Percentiles rank a stretch among this genome's conserved stretches.
Evolutionary conservation across 2,888 invertebrate genomes (phyloP).

Genomic region (Oithona nana): DNA sequence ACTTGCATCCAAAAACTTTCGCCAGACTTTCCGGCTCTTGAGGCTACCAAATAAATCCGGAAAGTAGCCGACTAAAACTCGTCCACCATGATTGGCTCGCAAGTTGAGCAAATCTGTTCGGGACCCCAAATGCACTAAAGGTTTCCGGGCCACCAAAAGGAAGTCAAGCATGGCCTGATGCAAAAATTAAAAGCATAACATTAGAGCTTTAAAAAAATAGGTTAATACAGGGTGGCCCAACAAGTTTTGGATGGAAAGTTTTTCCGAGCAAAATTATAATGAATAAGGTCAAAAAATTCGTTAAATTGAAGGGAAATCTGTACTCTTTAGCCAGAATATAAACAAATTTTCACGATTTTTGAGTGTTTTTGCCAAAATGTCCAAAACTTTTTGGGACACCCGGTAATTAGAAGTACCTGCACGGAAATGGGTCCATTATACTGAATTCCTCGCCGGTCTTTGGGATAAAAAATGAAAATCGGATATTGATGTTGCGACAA

Average conservation of each 20-base stretch:
- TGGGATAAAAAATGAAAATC: conserved; percentile 3
- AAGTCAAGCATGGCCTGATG: not conserved
- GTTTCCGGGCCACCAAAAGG: not conserved
- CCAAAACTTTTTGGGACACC: too few relatives aligned
- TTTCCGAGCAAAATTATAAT: too few relatives aligned
- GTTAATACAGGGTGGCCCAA: too few relatives aligned
- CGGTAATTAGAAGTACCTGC: too few relatives aligned
- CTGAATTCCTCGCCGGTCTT: not conserved
- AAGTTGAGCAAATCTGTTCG: not conserved
- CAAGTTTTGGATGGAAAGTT: too few relatives aligned
- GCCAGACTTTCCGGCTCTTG: not conserved
- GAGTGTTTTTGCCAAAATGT: too few relatives aligned
- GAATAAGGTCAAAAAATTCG: too few relatives aligned
- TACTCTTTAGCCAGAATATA: too few relatives aligned
- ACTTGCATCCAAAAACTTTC: not conserved
- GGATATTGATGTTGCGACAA: not conserved
- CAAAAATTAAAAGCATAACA: too few relatives aligned
- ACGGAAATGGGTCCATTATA: not conserved
- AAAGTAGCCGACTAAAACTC: not conserved
- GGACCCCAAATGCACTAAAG: not conserved
- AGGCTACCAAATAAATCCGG: not conserved
- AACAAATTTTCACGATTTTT: too few relatives aligned
- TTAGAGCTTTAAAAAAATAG: too few relatives aligned
- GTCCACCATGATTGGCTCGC: not conserved
- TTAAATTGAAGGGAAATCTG: too few relatives aligned